phyloP scores from a whole-genome alignment of 2,888 invertebrate species.

The Apocheima hispidaria region DNA sequence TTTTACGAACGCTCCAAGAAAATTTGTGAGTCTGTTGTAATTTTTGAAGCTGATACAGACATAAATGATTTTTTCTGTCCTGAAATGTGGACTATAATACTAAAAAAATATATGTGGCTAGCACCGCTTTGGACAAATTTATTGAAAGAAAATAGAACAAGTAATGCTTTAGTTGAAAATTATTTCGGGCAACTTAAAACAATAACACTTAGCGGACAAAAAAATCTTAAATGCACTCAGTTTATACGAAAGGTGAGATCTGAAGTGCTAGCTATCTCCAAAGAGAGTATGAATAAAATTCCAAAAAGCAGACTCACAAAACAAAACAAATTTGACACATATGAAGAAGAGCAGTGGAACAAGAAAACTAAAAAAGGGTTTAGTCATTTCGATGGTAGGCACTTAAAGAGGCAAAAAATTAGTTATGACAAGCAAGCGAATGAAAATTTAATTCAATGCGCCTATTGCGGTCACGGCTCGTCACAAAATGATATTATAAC shows the following conservation, averaged over 20 bases:
- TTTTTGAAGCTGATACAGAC: background rate
- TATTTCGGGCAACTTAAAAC: constrained; percentile 16
- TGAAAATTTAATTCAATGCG: constrained; percentile 10
- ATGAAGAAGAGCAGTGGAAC: constrained; percentile 2
- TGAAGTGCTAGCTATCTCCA: constrained; percentile 4
- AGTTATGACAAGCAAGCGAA: background rate
- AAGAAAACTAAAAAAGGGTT: constrained; percentile 6
- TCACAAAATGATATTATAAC: constrained; percentile 4
- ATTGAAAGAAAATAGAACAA: constrained; percentile 8
- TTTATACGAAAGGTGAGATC: constrained; percentile 14
- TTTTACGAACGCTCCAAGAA: background rate
- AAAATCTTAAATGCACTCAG: constrained; percentile 7
- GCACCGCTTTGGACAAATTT: constrained; percentile 13
- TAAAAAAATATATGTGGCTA: constrained; percentile 16
- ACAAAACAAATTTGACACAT: background rate
- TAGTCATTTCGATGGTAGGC: constrained; percentile 4
- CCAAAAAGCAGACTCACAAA: constrained; percentile 9
- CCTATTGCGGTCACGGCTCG: constrained; percentile 7
- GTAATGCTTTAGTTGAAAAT: constrained; percentile 18
- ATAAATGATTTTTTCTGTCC: background rate
- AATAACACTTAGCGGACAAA: background rate
- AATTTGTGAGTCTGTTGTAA: background rate
- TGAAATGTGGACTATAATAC: constrained; percentile 9
- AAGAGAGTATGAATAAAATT: constrained; percentile 9
- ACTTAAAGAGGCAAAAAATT: constrained; percentile 6